phyloP scores from a whole-genome alignment of 2,888 invertebrate species.

The Galerucella pusilla region DNA sequence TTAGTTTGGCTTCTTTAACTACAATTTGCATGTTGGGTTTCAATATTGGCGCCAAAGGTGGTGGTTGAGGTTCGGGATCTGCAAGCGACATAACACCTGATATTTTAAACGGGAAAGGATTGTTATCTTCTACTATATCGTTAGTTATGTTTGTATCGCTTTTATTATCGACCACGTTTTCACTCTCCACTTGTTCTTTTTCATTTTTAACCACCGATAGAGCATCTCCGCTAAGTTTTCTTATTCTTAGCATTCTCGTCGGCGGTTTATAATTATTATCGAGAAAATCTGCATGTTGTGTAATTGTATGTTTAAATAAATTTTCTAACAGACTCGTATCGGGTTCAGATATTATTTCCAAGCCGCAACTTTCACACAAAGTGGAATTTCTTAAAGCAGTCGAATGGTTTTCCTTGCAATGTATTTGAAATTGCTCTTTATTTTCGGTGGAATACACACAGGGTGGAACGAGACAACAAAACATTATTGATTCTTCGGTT shows the following conservation, averaged over 20 bases:
- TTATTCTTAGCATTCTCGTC: constrained; percentile 56
- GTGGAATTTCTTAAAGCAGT: constrained; percentile 35
- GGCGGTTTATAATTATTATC: constrained; percentile 13
- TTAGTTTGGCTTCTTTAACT: constrained; percentile 51
- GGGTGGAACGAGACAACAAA: constrained; percentile 55
- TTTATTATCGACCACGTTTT: constrained; percentile 12
- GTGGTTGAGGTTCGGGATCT: constrained; percentile 38
- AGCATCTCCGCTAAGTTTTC: constrained; percentile 66
- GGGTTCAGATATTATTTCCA: constrained; percentile 37
- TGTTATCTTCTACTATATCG: constrained; percentile 55
- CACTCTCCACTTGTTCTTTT: constrained; percentile 45
- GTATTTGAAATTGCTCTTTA: constrained; percentile 55
- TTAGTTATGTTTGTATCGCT: constrained; percentile 1
- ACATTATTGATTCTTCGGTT: constrained; percentile 47
- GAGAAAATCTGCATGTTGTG: constrained; percentile 48
- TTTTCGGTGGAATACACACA: constrained; percentile 57
- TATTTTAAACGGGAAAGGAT: constrained; percentile 65
- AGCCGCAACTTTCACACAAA: constrained; percentile 49
- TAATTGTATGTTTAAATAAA: constrained; percentile 50
- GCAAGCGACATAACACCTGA: constrained; percentile 58
- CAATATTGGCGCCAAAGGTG: constrained; percentile 42
- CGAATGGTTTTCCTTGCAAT: constrained; percentile 58
- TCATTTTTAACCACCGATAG: constrained; percentile 60
- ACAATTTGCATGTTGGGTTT: constrained; percentile 43
- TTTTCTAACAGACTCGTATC: constrained; percentile 47